Percentiles rank a stretch among this genome's conserved stretches.
These are phyloP conservation scores for Tinea semifulvella DNA, from an alignment of 2,888 invertebrate genomes.

Conservation along the genomic window DNA sequence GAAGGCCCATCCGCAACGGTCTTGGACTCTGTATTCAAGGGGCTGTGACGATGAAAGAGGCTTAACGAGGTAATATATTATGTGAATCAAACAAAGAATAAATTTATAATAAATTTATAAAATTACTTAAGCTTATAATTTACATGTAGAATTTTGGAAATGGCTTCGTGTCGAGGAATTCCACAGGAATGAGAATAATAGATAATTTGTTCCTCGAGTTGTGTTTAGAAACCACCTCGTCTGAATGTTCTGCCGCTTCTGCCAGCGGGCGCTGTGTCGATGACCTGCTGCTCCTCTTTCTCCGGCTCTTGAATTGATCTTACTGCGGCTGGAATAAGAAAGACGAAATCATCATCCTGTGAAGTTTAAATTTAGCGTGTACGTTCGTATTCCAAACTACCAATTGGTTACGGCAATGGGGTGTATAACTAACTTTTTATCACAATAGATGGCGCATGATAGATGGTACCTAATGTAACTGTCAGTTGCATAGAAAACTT, in stretches of 20 bases:
- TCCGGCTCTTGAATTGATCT: conserved; percentile 36
- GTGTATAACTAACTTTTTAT: too few species aligned
- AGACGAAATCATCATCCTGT: background rate
- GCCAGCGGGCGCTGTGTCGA: conserved; percentile 35
- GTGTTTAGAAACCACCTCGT: conserved; percentile 31
- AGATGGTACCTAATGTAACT: too few species aligned
- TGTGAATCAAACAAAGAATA: conserved; percentile 18
- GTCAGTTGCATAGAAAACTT: too few species aligned
- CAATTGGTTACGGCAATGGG: too few species aligned
- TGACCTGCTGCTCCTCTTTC: conserved; percentile 38
- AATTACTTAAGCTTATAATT: conserved; percentile 58
- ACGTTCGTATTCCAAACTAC: background rate
- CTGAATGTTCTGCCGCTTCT: conserved; percentile 36
- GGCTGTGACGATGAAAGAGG: too few species aligned
- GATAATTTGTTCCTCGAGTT: background rate
- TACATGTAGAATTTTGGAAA: conserved; percentile 33
- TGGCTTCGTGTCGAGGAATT: conserved; percentile 5
- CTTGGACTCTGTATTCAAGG: too few species aligned
- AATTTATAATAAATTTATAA: conserved; percentile 48
- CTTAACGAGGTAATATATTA: too few species aligned
- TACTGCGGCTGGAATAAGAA: conserved; percentile 33
- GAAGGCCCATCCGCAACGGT: too few species aligned
- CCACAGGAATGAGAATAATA: background rate
- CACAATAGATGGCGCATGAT: too few species aligned
- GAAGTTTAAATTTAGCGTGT: background rate